A percentile compares a stretch with the other conserved stretches of the same genome.
Conservation (phyloP, 2,113 vertebrate species). For the crab-eating macaque (Macaca fascicularis) region T2T-MFA8v1.1 NC_088389.1:63157501-63158000, state of each 20-base stretch:
- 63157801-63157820: constrained; percentile 91
- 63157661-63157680: constrained; percentile 23
- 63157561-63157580: neutral
- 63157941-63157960: neutral
- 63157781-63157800: constrained; percentile 86
- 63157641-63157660: neutral
- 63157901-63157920: neutral
- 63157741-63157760: neutral
- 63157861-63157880: neutral
- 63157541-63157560: too few relatives aligned
- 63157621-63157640: constrained; percentile 3
- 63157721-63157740: constrained; percentile 29
- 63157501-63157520: neutral
- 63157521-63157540: neutral
- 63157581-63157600: neutral
- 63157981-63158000: neutral
- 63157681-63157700: constrained; percentile 20
- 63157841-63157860: constrained; percentile 43
- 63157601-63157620: neutral
- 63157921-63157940: neutral
- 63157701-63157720: neutral
- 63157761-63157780: neutral
- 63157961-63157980: neutral
- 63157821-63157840: constrained; percentile 83
- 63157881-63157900: neutral